Evolutionary conservation across 2,113 vertebrate genomes (phyloP).

Genomic region (Pantherophis guttatus): DNA sequence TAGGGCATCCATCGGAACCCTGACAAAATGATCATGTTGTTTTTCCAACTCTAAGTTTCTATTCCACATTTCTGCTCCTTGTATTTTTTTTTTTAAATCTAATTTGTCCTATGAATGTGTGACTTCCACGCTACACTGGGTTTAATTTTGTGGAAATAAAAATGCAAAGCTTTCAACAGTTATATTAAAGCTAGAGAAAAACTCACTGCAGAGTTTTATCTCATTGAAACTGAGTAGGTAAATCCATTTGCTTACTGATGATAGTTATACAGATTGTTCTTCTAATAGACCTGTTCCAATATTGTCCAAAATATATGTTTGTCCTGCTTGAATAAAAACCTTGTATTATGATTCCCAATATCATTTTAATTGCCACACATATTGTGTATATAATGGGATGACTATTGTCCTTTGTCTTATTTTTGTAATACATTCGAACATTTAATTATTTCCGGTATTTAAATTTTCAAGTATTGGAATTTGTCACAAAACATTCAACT

Average conservation of each 20-base stretch:
- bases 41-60: neutral
- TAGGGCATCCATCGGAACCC: too few species aligned
- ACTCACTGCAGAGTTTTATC: neutral
- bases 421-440: neutral
- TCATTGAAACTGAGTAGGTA: neutral
- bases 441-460: neutral
- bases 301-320: neutral
- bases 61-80: neutral
- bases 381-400: neutral
- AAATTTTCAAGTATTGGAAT: neutral
- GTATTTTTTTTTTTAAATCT: slow-evolving; percentile 4
- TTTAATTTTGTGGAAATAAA: slow-evolving; percentile 1
- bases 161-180: neutral
- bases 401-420: neutral
- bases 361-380: neutral
- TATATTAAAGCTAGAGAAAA: neutral
- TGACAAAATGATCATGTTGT: too few species aligned
- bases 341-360: neutral
- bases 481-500: neutral
- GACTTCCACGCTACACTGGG: neutral
- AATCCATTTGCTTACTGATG: neutral
- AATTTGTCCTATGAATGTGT: neutral
- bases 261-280: neutral
- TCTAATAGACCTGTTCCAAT: neutral
- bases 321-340: neutral